Evolutionary conservation across 1,140 invertebrate species (phyloP).

Genomic region (Drosophila gunungcola): DNA sequence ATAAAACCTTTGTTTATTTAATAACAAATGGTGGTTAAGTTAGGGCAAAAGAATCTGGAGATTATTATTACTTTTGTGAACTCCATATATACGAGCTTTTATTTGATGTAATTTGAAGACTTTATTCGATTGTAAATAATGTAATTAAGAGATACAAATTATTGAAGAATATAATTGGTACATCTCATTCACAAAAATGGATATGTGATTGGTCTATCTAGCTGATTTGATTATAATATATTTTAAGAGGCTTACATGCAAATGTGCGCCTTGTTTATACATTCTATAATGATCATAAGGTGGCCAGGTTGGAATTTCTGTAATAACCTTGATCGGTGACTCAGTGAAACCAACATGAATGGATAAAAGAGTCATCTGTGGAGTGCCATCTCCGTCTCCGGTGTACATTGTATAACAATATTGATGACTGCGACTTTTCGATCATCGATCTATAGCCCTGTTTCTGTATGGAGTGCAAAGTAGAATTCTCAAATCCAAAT

Average conservation of each 20-base stretch:
- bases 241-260: conserved; percentile 1
- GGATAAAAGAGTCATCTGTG: conserved; percentile 44
- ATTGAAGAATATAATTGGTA: too few relatives aligned
- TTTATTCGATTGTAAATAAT: too few relatives aligned
- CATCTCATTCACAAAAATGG: not conserved
- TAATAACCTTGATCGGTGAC: conserved; percentile 46
- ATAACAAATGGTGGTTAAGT: not conserved
- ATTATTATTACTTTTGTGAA: not conserved
- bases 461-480: conserved; percentile 48
- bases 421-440: conserved; percentile 43
- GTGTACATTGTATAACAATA: conserved; percentile 46
- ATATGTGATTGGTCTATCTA: not conserved
- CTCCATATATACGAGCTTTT: too few relatives aligned
- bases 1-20: conserved; percentile 3
- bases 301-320: conserved; percentile 21
- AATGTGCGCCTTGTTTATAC: conserved; percentile 28
- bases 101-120: too few relatives aligned
- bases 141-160: too few relatives aligned
- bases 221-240: not conserved
- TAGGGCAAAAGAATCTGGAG: not conserved
- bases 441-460: conserved; percentile 26
- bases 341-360: conserved; percentile 23
- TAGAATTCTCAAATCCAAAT: conserved; percentile 77
- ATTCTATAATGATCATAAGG: conserved; percentile 24
- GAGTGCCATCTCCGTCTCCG: conserved; percentile 31